Percentiles rank a stretch among this genome's conserved stretches.
phyloP scores from a whole-genome alignment of 1,140 invertebrate species.

The Drosophila sturtevanti region DNA sequence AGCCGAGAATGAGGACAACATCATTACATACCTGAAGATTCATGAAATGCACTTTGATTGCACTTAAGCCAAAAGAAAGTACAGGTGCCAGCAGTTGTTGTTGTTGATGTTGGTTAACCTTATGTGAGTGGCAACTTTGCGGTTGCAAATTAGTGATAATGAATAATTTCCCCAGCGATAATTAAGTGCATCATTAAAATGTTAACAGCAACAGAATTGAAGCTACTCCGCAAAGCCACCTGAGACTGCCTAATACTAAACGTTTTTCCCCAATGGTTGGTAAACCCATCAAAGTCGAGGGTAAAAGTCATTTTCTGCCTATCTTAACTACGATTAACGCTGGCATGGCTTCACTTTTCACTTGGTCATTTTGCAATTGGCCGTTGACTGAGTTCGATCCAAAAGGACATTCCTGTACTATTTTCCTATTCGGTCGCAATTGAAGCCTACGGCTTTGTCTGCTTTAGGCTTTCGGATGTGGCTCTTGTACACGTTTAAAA shows the following conservation, averaged over 20 bases:
- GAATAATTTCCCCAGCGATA: slow-evolving; percentile 71
- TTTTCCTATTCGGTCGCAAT: slow-evolving; percentile 16
- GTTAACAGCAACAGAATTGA: slow-evolving; percentile 54
- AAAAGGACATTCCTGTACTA: slow-evolving; percentile 34
- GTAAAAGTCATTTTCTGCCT: slow-evolving; percentile 76
- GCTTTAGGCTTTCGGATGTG: slow-evolving; percentile 9
- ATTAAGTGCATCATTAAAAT: slow-evolving; percentile 77
- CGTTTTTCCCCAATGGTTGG: slow-evolving; percentile 64
- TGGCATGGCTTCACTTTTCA: slow-evolving; percentile 36
- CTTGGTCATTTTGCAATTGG: slow-evolving; percentile 34
- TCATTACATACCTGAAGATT: slow-evolving; percentile 27
- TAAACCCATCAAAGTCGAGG: slow-evolving; percentile 39
- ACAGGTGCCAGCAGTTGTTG: background rate
- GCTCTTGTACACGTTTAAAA: slow-evolving; percentile 22
- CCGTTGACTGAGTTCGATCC: slow-evolving; percentile 35
- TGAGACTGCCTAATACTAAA: slow-evolving; percentile 51
- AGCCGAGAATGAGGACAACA: slow-evolving; percentile 25
- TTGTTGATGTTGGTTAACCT: background rate
- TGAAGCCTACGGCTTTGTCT: background rate
- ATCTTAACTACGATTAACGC: slow-evolving; percentile 57
- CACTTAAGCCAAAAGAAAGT: slow-evolving; percentile 14
- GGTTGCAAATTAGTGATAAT: slow-evolving; percentile 72
- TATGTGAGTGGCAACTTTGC: slow-evolving; percentile 31
- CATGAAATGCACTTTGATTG: slow-evolving; percentile 42
- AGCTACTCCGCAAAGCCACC: background rate